A percentile compares a stretch with the other conserved stretches of the same genome.
These are phyloP conservation scores for Dryobotodes eremita DNA, from an alignment of 2,888 invertebrate genomes.

Conservation along the genomic window DNA sequence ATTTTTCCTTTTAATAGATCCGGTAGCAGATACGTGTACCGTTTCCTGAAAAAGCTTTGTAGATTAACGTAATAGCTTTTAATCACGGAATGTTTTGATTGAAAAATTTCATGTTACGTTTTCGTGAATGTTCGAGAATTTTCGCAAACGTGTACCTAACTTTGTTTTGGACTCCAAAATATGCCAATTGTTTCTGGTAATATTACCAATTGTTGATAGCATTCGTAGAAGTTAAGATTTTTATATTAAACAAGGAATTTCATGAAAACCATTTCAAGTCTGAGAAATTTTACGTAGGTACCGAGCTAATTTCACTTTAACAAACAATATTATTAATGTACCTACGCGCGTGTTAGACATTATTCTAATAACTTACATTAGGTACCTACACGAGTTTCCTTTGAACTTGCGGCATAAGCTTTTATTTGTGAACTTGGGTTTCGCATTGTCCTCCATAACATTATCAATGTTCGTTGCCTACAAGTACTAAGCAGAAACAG, in stretches of 20 bases:
- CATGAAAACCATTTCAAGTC: not conserved
- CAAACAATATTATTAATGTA: constrained; percentile 7
- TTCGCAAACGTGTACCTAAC: not conserved
- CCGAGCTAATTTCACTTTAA: not conserved
- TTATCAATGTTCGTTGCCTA: constrained; percentile 29
- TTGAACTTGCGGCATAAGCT: constrained; percentile 24
- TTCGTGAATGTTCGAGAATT: not conserved
- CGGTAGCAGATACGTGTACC: constrained; percentile 19
- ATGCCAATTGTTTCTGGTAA: not conserved
- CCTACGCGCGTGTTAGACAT: constrained; percentile 1
- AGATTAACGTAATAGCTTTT: constrained; percentile 50
- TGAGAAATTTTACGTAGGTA: not conserved
- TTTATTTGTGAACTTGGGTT: constrained; percentile 30
- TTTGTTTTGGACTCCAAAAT: constrained; percentile 13
- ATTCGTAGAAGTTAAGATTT: constrained; percentile 2
- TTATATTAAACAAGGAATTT: not conserved
- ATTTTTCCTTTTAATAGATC: constrained; percentile 50
- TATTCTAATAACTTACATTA: constrained; percentile 23
- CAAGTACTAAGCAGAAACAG: constrained; percentile 5
- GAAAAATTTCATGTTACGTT: not conserved
- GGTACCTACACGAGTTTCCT: constrained; percentile 10
- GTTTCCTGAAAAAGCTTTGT: constrained; percentile 39
- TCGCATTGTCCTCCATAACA: constrained; percentile 1
- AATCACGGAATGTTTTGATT: constrained; percentile 42
- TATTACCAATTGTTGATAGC: not conserved